Evolutionary conservation across 92 coral and sea anemone genomes (phyloP), one percentile per base, ranked within the genome.

Genomic region (Actinostola sp.): DNA sequence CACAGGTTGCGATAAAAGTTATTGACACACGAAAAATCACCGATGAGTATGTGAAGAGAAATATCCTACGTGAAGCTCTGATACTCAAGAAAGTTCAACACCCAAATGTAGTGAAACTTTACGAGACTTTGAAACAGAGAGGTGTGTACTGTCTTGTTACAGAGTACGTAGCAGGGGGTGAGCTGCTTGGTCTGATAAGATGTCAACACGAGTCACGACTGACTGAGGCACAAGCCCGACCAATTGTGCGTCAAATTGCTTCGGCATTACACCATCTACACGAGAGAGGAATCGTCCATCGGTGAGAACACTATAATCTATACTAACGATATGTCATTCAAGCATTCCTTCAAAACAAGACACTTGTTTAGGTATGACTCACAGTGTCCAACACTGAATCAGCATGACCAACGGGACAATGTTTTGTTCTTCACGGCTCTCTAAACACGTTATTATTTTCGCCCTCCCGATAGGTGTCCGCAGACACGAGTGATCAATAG

Each of bases 131-230:
- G 63, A 91, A 81, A 69, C 91, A 86, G 64, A 85, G 88, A 26
- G 82, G 89, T 8, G 68, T 73, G 14, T 94, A 87, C 72, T 94
- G 95, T 70, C 71, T 94, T 11, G 90, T 94, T 5, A 85, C 89
- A 0, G 98, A 94, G 52, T 91, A 71, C 61, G 95, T 94, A n/a
- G 87, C 89, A 24, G 98, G 98, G 27, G 98, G 98, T 24, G 98
- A 94, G 53, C 81, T 94, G 6, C 75, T 94, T 49, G 70, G 67
- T 36, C 63, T 80, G 36, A 74, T 94, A 8, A 91, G 95, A 70
- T 46, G 81, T 31, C 97, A 88, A 45, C 79, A 70, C 56, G 95
- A 88, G 48, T 92, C 88, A 15, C 71, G 87, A 71, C 79, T 94
- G 72, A 78, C 82, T 71, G 98, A 94, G 85, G 78, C 87, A 50